Base-by-base conservation (phyloP, 2,113 vertebrate species). In the Lutjanus erythropterus region DNA sequence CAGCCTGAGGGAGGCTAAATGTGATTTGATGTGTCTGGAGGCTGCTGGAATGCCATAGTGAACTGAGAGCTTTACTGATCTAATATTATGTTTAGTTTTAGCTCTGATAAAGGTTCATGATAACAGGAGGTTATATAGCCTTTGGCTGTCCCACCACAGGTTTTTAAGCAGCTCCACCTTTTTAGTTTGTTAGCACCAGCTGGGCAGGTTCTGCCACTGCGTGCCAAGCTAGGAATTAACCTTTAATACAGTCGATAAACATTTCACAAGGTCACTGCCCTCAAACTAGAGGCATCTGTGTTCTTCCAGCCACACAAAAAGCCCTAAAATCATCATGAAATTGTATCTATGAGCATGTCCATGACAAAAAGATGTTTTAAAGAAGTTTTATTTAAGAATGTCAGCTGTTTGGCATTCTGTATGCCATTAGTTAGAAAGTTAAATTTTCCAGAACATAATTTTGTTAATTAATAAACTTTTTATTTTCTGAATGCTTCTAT, bases 1-100 rank as follows among this genome's bases (percentile, higher is more conserved):
- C 61, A 72, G 29, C 60, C 66, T 23, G n/a, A n/a, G 52, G 46
- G 61, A 76, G 21, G 49, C n/a, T 31, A n/a, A 83, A 64, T 76
- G 59, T 58, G 50, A 75, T 81, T 42, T 79, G 37, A 64, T 71
- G 52, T 58, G 41, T 62, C 61, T 35, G 7, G 31, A 72, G 75
- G 58, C 69, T 9, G 4, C 41, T 65, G 23, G 31, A 66, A 66
- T 33, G 23, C 29, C 27, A 5, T 1, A 16, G 50, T 66, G 31
- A 37, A 78, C 44, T 37, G 3, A 71, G 64, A 55, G 52, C 31
- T 78, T 47, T 16, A 53, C 2, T 69, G 25, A 52, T 50, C 33
- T 77, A 56, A 60, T 60, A 47, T 39, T 27, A 18, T 69, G 33
- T 68, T 81, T 64, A 39, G 44, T 69, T 77, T 64, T 25, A 46